These are phyloP conservation scores for Coptotermes formosanus DNA, from an alignment of 1,140 invertebrate species.

Conservation along the genomic window DNA sequence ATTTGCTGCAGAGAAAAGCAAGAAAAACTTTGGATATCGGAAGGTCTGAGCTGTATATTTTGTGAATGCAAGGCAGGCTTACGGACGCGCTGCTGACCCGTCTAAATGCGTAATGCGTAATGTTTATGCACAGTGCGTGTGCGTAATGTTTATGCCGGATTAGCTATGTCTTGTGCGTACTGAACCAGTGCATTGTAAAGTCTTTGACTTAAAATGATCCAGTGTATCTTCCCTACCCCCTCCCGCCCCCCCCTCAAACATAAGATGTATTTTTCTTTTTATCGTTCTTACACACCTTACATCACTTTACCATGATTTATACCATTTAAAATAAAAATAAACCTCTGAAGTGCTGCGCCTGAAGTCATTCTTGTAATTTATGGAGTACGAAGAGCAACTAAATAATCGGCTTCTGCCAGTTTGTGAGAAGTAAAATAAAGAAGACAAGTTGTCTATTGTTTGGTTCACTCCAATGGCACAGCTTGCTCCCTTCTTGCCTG, in stretches of 20 bases:
- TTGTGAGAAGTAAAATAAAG: slow-evolving; percentile 3
- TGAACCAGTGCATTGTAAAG: neutral
- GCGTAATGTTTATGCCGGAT: too few relatives aligned
- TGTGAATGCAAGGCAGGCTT: too few relatives aligned
- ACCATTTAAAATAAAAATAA: neutral
- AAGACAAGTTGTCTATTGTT: slow-evolving; percentile 17
- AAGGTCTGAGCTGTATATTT: too few relatives aligned
- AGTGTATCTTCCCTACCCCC: too few relatives aligned
- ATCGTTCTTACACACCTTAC: neutral
- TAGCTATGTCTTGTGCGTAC: too few relatives aligned
- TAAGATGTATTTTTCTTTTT: neutral
- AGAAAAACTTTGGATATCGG: too few relatives aligned
- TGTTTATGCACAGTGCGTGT: too few relatives aligned
- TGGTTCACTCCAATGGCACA: neutral
- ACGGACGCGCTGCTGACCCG: too few relatives aligned
- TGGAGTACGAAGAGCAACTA: neutral
- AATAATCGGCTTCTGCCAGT: neutral
- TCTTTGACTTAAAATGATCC: neutral
- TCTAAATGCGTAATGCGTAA: too few relatives aligned
- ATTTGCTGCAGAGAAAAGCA: too few relatives aligned
- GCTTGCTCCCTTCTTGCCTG: neutral
- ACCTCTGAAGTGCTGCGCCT: neutral
- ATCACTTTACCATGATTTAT: neutral
- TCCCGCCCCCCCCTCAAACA: neutral
- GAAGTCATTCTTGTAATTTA: neutral